Evolutionary conservation across 1,140 invertebrate genomes (phyloP).

Genomic region (Sycophaga agraensis): DNA sequence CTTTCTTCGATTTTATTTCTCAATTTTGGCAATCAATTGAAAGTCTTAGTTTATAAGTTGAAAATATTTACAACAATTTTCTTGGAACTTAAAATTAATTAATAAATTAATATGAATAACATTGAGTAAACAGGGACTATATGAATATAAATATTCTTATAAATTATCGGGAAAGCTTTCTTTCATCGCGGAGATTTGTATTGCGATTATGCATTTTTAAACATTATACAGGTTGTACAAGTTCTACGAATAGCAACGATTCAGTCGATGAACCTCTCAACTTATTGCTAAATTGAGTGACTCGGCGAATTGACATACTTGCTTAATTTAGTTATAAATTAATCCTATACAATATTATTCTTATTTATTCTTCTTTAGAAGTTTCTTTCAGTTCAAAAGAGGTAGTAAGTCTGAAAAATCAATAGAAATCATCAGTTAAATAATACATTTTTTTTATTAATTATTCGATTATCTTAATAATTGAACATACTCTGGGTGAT

Average conservation of each 20-base stretch:
- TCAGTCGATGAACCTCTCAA: conserved; percentile 4
- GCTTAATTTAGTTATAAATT: neutral
- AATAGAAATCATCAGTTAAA: conserved; percentile 1
- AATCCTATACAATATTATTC: neutral
- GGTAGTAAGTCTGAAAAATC: conserved; percentile 37
- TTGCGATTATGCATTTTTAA: neutral
- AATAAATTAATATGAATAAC: neutral
- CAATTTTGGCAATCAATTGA: no score
- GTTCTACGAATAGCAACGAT: conserved; percentile 20
- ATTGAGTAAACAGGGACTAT: neutral
- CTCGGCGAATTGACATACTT: conserved; percentile 23
- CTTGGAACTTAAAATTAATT: no score
- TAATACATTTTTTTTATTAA: neutral
- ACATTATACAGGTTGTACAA: neutral
- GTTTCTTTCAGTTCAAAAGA: conserved; percentile 29
- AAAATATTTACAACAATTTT: no score
- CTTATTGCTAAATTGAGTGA: conserved; percentile 7
- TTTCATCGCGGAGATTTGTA: neutral
- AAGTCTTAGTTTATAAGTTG: no score
- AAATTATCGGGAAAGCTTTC: conserved; percentile 7
- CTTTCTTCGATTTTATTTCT: no score
- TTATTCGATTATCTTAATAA: neutral
- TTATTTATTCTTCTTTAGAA: neutral
- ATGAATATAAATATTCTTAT: neutral
- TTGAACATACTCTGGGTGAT: conserved; percentile 41